phyloP scores from a whole-genome alignment of 2,113 vertebrate genomes.

The Tychaedon coryphoeus region DNA sequence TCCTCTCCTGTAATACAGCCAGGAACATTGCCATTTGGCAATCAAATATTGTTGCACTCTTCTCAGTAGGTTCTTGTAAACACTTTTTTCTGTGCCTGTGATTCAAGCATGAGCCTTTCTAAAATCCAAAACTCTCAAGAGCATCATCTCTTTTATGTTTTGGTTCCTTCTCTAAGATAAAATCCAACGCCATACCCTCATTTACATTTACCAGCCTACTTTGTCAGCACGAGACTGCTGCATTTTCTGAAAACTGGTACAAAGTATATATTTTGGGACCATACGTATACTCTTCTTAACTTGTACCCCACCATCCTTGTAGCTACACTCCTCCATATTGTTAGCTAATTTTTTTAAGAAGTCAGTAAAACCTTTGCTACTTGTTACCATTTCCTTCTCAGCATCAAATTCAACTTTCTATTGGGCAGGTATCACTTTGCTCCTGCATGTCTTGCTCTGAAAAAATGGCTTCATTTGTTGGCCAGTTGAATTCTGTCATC shows the following conservation, averaged over 20 bases:
- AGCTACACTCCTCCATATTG: neutral
- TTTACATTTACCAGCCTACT: neutral
- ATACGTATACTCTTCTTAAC: rapidly evolving
- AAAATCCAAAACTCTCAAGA: neutral
- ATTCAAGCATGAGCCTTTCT: neutral
- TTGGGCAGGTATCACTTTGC: neutral
- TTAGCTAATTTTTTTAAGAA: neutral
- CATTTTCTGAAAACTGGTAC: neutral
- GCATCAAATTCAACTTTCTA: neutral
- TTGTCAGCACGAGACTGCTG: rapidly evolving
- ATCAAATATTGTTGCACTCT: neutral
- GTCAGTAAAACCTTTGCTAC: neutral
- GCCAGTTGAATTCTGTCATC: neutral
- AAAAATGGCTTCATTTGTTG: neutral
- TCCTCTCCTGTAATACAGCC: neutral
- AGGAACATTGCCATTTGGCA: neutral
- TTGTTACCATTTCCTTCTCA: neutral
- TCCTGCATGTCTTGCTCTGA: neutral
- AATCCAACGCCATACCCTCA: neutral
- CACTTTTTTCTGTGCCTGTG: neutral
- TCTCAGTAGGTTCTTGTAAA: neutral
- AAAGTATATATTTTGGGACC: neutral
- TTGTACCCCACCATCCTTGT: neutral
- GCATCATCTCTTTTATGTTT: neutral
- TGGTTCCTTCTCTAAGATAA: neutral